These are phyloP conservation scores for Anhinga anhinga DNA, from an alignment of 2,113 vertebrate species.

Conservation along the genomic window DNA sequence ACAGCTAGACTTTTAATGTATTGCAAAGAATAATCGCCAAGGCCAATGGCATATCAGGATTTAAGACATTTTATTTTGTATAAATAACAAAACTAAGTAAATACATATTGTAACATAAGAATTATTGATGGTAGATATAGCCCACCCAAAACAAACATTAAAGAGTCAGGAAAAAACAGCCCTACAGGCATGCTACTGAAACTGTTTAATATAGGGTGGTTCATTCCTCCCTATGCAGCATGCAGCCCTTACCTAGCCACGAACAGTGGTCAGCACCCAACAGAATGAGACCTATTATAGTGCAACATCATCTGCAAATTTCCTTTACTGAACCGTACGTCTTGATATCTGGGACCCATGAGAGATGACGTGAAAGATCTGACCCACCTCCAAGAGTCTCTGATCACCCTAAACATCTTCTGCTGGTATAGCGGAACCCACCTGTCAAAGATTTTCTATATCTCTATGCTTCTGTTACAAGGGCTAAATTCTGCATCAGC, in stretches of 20 bases:
- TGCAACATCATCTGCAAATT: background rate
- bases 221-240: background rate
- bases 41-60: background rate
- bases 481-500: background rate
- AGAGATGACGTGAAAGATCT: background rate
- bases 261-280: background rate
- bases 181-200: background rate
- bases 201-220: background rate
- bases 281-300: background rate
- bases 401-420: rapidly evolving
- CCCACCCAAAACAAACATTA: background rate
- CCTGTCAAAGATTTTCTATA: background rate
- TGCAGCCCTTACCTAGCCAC: background rate
- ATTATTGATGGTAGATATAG: background rate
- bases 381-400: background rate
- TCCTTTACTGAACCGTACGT: background rate
- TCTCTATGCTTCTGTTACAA: background rate
- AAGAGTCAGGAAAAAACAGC: background rate
- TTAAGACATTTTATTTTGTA: background rate
- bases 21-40: background rate
- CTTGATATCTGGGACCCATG: background rate
- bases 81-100: background rate
- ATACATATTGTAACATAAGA: background rate
- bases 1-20: background rate
- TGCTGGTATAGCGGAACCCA: background rate